Base-by-base conservation (phyloP, 1,140 invertebrate genomes). In the Drosophila sproati region DNA sequence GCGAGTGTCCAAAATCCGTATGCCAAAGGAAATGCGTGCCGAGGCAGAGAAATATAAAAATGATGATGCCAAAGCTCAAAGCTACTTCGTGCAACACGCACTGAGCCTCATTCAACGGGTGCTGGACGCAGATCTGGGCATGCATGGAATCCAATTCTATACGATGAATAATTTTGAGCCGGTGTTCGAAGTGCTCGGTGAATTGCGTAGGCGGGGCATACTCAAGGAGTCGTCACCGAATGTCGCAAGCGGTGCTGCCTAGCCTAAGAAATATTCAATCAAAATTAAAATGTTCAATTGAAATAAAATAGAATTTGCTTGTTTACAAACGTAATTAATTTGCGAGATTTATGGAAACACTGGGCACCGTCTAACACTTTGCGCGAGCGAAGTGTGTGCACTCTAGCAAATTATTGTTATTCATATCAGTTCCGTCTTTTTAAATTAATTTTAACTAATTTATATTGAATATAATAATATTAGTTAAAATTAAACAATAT, bases 111-210 rank as follows among this genome's bases (percentile, higher is more conserved):
- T 89, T 5, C 29, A 32, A 4, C 4, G 71, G 4, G 20, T 75
- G 0, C 31, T 81, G 7, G 47, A 34, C 1, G 64, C 85, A 3
- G 31, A 85, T 45, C 4, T 85, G 10, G 78, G 72, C 0, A 31
- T 89, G 3, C 75, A 64, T 37, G 85, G 85, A 4, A n/a, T 89
- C 5, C 85, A 89, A 4, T 85, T 89, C 28, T 89, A 66, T 6
- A 85, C 85, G 2, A 10, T 89, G 5, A 89, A 89, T 39, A 34
- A 41, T 0, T 78, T 85, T 6, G n/a, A 2, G 1, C n/a, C 71
- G 1, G 72, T 81, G 1, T n/a, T 57, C 2, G 59, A 56, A 1
- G 39, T 59, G 2, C 43, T 89, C 0, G 1, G 20, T 0, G 60
- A 76, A 4, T 64, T 89, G 2, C 72, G 62, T 0, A n/a, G 37